Evolutionary conservation across 2,888 invertebrate species (phyloP).

Genomic region (Archips crataeganus): DNA sequence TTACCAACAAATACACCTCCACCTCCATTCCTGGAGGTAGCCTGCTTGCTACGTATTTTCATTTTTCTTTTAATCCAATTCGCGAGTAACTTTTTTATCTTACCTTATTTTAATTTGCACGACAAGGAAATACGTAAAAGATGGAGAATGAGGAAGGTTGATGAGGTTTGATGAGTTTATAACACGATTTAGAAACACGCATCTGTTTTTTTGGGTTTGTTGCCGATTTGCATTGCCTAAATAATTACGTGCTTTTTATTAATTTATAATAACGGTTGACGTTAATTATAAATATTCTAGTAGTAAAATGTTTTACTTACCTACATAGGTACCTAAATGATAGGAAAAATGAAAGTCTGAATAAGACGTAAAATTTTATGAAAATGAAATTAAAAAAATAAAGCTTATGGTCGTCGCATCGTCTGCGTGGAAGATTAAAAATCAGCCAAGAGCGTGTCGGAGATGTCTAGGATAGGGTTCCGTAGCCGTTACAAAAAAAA

Average conservation of each 20-base stretch:
- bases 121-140: slow-evolving; percentile 12
- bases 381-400: too few species aligned
- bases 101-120: slow-evolving; percentile 16
- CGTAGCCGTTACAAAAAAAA: too few species aligned
- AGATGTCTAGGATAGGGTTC: too few species aligned
- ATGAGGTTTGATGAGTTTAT: slow-evolving; percentile 27
- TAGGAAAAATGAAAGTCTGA: too few species aligned
- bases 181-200: slow-evolving; percentile 16
- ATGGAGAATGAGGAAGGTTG: slow-evolving; percentile 2
- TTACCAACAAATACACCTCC: slow-evolving; percentile 28
- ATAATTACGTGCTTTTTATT: background rate
- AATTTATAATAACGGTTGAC: background rate
- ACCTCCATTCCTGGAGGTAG: slow-evolving; percentile 6
- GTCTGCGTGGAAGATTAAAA: too few species aligned
- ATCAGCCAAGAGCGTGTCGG: too few species aligned
- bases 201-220: background rate
- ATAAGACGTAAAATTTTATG: too few species aligned
- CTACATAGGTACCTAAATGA: too few species aligned
- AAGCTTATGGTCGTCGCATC: too few species aligned
- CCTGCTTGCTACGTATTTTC: slow-evolving; percentile 3
- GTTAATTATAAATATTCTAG: background rate
- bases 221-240: background rate
- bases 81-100: slow-evolving; percentile 21
- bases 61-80: slow-evolving; percentile 27
- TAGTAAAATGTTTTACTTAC: background rate